Base-by-base conservation (phyloP, 2,113 vertebrate genomes). In the Toxotes chatareus region DNA sequence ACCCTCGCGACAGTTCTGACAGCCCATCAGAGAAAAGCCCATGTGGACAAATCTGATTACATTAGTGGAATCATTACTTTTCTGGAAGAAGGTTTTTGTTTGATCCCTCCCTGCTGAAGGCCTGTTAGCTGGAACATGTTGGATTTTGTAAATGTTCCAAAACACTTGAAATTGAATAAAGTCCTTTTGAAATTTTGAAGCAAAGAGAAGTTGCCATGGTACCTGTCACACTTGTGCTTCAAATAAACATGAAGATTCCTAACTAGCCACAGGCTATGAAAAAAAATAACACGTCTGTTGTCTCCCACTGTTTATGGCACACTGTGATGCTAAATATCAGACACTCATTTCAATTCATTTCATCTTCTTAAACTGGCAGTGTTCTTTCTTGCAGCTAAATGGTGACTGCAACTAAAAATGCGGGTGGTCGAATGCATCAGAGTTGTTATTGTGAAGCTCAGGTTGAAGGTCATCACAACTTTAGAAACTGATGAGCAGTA, bases 41-140 rank as follows among this genome's bases (percentile, higher is more conserved):
- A 38, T 68, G 82, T 65, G 61, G 36, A 64, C 53, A 74, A 79
- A 70, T 81, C 70, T 32, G 62, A 68, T 74, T 55, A 79, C 53
- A 76, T 73, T 12, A 13, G 40, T 57, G 59, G 60, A 73, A 76
- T 66, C 55, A 78, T 83, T 60, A 74, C 14, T 74, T 66, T 80
- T 68, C 53, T 71, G 53, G 51, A 32, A 21, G 46, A 76, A 77
- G 8, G 53, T 63, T 70, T 55, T 62, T 60, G 69, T 82, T 81
- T 79, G 73, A 76, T 87, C 4, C 40, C 62, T 72, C 71, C 16
- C 34, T 16, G 51, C 57, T 61, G 73, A 78, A 56, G 21, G 53
- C 44, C 60, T 77, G 51, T 65, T 60, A 31, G 66, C 51, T 70
- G 40, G 34, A 64, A 73, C 60, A 72, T 51, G 47, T 66, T 53